Evolutionary conservation across 2,797 vertebrate species (phyloP), one percentile per base, ranked within the genome.

Genomic region (Squalus acanthias): DNA sequence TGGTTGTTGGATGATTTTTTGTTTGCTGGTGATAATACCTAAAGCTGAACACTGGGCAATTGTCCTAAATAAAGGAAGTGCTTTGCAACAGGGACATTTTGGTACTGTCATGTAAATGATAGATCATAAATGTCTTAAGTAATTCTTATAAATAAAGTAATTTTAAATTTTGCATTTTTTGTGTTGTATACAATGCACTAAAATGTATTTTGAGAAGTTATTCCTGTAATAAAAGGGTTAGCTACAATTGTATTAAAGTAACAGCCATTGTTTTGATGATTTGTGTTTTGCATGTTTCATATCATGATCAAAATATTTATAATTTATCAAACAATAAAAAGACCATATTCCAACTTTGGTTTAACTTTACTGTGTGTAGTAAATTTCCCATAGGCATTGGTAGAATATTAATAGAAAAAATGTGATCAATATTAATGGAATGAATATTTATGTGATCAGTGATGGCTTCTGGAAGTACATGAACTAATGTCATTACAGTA

Each of bases 261-360:
- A 93, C 63, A 69, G 24, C 91, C 63, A 93, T 69, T 69, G 91
- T 69, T 67, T 93, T 93, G n/a, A 93, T 67, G 33, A 67, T 12
- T 67, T 93, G 53, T 89, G 89, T 93, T 93, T 93, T 93, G 91
- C 91, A 93, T 93, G 91, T 93, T 93, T 93, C 39, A 93, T 93
- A 93, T 93, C 91, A 93, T 93, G 91, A 93, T 69, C 65, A 93
- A 93, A 46, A 93, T 93, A 93, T 93, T 93, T 93, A 93, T 93
- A 93, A 93, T 67, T 93, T 93, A 33, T 69, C 63, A 13, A 69
- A 69, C n/a, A 93, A 69, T 93, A 93, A 93, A 89, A 91, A 63
- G 5, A 69, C 20, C 63, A 46, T 93, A 93, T 93, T 93, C n/a
- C 20, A 69, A 93, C 29, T 67, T 93, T 39, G 29, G n/a, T 93